Percentiles rank a stretch among this genome's conserved stretches.
phyloP scores from a whole-genome alignment of 2,888 invertebrate genomes.

The Copidosoma aretas region DNA sequence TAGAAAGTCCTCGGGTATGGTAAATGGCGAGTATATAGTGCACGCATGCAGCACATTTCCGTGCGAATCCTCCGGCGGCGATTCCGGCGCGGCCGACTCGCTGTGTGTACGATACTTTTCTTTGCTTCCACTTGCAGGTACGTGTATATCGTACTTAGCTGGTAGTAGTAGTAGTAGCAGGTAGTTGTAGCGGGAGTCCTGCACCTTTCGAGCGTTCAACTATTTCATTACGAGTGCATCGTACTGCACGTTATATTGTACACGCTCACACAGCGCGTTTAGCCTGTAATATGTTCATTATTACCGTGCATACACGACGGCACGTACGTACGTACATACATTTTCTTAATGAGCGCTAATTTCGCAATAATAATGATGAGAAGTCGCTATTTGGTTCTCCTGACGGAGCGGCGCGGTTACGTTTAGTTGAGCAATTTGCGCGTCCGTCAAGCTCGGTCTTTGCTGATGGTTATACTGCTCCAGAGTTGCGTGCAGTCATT shows the following conservation, averaged over 20 bases:
- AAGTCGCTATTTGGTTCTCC: neutral
- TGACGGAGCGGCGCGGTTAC: neutral
- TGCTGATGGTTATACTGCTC: neutral
- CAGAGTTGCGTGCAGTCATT: neutral
- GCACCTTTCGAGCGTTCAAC: conserved; percentile 1
- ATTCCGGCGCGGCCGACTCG: neutral
- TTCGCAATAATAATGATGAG: conserved; percentile 13
- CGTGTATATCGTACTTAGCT: neutral
- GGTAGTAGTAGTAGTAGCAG: neutral
- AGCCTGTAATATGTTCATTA: too few relatives aligned
- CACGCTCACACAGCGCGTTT: too few relatives aligned
- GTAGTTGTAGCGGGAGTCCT: neutral
- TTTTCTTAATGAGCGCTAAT: conserved; percentile 9
- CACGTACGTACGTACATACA: neutral
- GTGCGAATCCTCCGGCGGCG: neutral
- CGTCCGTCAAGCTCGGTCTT: neutral
- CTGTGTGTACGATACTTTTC: conserved; percentile 5
- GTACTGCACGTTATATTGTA: neutral
- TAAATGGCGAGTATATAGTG: neutral
- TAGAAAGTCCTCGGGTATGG: neutral
- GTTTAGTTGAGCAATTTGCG: neutral
- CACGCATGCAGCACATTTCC: neutral
- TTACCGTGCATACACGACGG: too few relatives aligned
- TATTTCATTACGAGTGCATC: conserved; percentile 13
- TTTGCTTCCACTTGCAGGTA: neutral